Percentiles rank a stretch among this genome's conserved stretches.
Evolutionary conservation across 2,888 invertebrate species (phyloP).

Genomic region (Tipula vernalis): DNA sequence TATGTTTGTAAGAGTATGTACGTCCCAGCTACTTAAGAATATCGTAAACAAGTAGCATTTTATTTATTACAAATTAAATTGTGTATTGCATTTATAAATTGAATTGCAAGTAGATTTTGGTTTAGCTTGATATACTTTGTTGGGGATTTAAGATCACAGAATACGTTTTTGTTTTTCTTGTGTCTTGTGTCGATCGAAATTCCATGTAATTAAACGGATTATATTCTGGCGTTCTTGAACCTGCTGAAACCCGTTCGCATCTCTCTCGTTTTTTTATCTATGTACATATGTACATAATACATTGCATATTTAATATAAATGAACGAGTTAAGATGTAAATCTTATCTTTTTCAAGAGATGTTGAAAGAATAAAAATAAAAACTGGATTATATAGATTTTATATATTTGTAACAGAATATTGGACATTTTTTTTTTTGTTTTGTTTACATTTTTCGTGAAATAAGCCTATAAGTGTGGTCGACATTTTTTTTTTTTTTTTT

Average conservation of each 20-base stretch:
- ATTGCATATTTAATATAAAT: not conserved
- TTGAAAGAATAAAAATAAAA: not conserved
- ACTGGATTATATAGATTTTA: not conserved
- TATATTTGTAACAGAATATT: not conserved
- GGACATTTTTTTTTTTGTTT: not conserved
- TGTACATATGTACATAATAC: not conserved
- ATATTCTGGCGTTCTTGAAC: not conserved
- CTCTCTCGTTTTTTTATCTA: not conserved
- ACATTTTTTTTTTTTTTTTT: not conserved
- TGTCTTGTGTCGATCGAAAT: not conserved
- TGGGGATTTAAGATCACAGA: not conserved
- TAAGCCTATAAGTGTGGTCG: not conserved
- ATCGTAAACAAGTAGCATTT: not conserved
- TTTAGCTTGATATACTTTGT: not conserved
- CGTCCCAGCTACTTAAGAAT: not conserved
- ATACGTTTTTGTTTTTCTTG: not conserved
- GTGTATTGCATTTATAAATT: not conserved
- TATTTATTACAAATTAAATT: not conserved
- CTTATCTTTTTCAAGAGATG: not conserved
- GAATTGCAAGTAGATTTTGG: not conserved
- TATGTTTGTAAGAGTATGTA: too few species aligned
- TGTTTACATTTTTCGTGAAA: not conserved
- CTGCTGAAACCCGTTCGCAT: not conserved
- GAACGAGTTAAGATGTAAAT: constrained; percentile 4
- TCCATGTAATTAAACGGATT: not conserved